These are phyloP conservation scores for Corvus cornix DNA, from an alignment of 2,113 vertebrate species.

Conservation along the genomic window DNA sequence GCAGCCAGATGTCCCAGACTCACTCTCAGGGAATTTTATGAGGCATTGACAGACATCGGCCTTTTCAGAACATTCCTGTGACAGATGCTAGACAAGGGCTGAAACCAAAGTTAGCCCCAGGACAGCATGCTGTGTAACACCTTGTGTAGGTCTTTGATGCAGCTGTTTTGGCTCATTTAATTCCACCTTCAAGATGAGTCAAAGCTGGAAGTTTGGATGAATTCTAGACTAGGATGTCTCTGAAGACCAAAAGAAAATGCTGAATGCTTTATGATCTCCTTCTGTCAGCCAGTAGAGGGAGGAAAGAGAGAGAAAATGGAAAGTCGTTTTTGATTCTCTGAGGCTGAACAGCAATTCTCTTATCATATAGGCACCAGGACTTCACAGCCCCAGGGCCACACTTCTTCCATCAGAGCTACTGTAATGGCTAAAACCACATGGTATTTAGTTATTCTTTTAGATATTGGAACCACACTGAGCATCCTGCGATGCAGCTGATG, in stretches of 20 bases:
- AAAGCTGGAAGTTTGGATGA: background rate
- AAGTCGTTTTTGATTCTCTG: background rate
- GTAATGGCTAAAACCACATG: background rate
- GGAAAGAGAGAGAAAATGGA: slow-evolving; percentile 23
- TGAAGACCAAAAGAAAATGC: background rate
- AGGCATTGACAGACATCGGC: accelerated
- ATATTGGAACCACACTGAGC: background rate
- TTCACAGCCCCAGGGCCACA: background rate
- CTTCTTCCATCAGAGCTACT: background rate
- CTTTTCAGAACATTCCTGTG: background rate
- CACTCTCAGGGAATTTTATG: background rate
- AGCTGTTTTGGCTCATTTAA: background rate
- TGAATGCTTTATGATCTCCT: background rate
- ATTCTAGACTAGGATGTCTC: background rate
- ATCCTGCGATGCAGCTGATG: background rate
- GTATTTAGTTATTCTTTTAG: background rate
- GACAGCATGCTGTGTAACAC: slow-evolving; percentile 21
- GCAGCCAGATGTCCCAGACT: background rate
- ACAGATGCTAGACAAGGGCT: background rate
- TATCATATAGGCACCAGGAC: background rate
- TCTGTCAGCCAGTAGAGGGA: slow-evolving; percentile 3
- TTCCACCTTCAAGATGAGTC: background rate
- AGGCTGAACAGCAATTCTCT: background rate
- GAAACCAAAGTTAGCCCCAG: background rate
- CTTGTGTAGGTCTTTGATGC: background rate